These are phyloP conservation scores for Belgica antarctica DNA, from an alignment of 2,888 invertebrate genomes.

Conservation along the genomic window DNA sequence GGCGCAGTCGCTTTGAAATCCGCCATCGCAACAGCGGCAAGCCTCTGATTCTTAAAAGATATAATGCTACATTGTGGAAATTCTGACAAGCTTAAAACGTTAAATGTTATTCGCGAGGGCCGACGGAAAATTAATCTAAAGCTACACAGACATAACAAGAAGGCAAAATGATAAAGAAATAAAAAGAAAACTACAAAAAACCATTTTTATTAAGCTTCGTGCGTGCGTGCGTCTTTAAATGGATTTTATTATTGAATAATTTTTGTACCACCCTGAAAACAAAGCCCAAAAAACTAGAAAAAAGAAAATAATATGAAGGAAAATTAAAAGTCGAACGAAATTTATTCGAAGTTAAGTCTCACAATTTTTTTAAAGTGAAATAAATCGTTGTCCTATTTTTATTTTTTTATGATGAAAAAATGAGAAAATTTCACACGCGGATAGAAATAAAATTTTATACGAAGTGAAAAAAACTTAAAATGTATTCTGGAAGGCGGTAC, in stretches of 20 bases:
- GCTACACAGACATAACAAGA: no score
- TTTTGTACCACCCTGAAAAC: background rate
- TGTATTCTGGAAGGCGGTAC: no score
- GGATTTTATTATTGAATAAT: background rate
- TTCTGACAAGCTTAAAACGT: background rate
- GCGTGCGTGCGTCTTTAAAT: conserved; percentile 30
- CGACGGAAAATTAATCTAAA: background rate
- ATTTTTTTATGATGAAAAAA: conserved; percentile 17
- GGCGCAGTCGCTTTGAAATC: background rate
- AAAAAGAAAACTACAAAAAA: background rate
- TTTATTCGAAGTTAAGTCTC: conserved; percentile 9
- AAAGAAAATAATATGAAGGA: background rate
- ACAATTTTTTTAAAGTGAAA: background rate
- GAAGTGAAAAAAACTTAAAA: no score
- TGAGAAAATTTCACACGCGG: background rate
- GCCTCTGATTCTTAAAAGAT: background rate
- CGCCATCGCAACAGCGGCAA: background rate
- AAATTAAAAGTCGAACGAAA: background rate
- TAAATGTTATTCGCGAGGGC: background rate
- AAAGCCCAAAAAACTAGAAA: background rate
- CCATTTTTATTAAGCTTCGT: conserved; percentile 28
- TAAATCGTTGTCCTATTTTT: background rate
- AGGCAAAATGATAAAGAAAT: background rate
- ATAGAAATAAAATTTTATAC: conserved; percentile 4
- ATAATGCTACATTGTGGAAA: background rate